Conservation (phyloP, 2,888 invertebrate species). For the Drosophila austrosaltans region DNA sequence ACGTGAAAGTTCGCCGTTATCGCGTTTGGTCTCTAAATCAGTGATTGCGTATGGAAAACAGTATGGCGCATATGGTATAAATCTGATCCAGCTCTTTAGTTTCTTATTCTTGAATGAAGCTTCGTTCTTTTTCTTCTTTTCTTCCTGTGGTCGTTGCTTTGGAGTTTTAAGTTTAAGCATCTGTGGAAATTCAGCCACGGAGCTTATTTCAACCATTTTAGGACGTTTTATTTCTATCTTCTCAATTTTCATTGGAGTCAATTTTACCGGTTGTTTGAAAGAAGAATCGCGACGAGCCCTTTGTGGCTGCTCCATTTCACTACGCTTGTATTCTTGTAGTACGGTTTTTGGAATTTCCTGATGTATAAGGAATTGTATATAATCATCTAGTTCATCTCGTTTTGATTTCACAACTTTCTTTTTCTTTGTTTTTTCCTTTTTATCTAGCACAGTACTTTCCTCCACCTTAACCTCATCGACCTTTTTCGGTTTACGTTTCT, state of each 20-base stretch:
- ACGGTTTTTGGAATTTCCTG: slow-evolving; percentile 83
- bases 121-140: slow-evolving; percentile 84
- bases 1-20: slow-evolving; percentile 88
- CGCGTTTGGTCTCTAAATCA: slow-evolving; percentile 84
- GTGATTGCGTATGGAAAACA: slow-evolving; percentile 73
- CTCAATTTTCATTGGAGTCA: slow-evolving; percentile 86
- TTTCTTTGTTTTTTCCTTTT: slow-evolving; percentile 70
- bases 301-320: slow-evolving; percentile 80
- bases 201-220: slow-evolving; percentile 86
- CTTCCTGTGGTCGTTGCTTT: slow-evolving; percentile 78
- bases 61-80: slow-evolving; percentile 87
- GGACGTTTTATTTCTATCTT: slow-evolving; percentile 85
- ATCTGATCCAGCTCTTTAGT: slow-evolving; percentile 89
- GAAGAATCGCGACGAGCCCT: slow-evolving; percentile 78
- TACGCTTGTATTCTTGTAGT: slow-evolving; percentile 82
- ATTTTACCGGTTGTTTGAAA: slow-evolving; percentile 70
- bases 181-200: slow-evolving; percentile 86
- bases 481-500: slow-evolving; percentile 77
- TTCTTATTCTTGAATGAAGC: slow-evolving; percentile 88
- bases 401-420: slow-evolving; percentile 78
- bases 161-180: slow-evolving; percentile 87
- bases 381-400: slow-evolving; percentile 81
- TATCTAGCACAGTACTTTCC: slow-evolving; percentile 62
- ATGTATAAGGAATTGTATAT: slow-evolving; percentile 82
- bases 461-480: slow-evolving; percentile 75